Conservation (phyloP, 2,113 vertebrate genomes). For the Notarius lentiginosus region DNA sequence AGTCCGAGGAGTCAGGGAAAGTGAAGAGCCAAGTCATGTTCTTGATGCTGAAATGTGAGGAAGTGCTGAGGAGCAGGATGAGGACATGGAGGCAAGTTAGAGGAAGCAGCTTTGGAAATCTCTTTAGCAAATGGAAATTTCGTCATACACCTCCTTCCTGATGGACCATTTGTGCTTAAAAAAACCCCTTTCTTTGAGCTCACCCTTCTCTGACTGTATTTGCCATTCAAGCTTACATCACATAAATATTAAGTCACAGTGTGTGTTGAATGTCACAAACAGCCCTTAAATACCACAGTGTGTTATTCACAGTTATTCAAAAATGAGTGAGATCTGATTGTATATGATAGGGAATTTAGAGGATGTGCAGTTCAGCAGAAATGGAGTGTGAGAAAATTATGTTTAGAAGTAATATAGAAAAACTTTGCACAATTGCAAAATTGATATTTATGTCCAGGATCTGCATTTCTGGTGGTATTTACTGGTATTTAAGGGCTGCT, state of each 20-base stretch:
- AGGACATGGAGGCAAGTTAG: conserved; percentile 24
- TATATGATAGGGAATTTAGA: neutral
- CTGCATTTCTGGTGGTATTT: neutral
- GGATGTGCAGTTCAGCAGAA: neutral
- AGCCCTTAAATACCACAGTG: too few relatives aligned
- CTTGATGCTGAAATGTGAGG: conserved; percentile 21
- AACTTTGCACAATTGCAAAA: neutral
- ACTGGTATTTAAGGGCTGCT: neutral
- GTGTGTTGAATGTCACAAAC: neutral
- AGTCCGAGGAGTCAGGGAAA: neutral
- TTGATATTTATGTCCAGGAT: conserved; percentile 13
- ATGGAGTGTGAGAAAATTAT: neutral
- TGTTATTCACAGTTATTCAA: too few relatives aligned
- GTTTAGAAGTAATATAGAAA: neutral
- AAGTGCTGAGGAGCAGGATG: neutral
- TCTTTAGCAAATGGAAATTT: conserved; percentile 45
- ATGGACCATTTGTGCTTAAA: neutral
- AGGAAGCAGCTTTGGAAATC: conserved; percentile 46
- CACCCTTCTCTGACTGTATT: neutral
- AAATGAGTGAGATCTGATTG: neutral
- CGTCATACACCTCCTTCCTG: conserved; percentile 43
- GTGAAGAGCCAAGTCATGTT: neutral
- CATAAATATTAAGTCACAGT: neutral
- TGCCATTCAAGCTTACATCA: neutral
- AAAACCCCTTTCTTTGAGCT: neutral